A percentile compares a stretch with the other conserved stretches of the same genome.
phyloP scores from a whole-genome alignment of 2,113 vertebrate species.

The Proteles cristata region DNA sequence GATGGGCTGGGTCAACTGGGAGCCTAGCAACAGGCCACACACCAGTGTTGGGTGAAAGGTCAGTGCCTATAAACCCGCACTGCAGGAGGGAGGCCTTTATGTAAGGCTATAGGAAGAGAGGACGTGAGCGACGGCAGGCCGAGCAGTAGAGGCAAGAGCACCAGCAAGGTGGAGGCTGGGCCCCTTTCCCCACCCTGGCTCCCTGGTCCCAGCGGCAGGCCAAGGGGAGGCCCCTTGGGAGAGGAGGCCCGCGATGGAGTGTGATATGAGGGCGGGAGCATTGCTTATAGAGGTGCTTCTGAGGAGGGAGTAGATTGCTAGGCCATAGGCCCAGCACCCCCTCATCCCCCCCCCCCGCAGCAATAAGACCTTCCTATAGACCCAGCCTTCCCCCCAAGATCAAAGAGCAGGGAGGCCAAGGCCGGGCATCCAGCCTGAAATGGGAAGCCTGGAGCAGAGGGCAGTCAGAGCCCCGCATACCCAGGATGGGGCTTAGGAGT shows the following conservation, averaged over 20 bases:
- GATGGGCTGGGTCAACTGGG: background rate
- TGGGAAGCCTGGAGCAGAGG: background rate
- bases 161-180: background rate
- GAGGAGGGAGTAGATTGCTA: background rate
- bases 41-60: background rate
- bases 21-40: background rate
- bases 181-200: background rate
- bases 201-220: background rate
- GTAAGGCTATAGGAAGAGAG: background rate
- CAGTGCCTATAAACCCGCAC: background rate
- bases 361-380: background rate
- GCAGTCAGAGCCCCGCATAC: background rate
- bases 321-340: background rate
- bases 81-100: background rate
- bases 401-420: background rate
- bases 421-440: background rate
- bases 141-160: background rate
- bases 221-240: background rate
- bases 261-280: background rate
- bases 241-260: background rate
- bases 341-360: background rate
- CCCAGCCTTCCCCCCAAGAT: rapidly evolving
- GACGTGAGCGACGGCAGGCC: background rate
- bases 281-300: background rate
- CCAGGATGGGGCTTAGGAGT: background rate